A percentile compares a stretch with the other conserved stretches of the same genome.
Conservation (phyloP, 2,797 vertebrate genomes). For the Muscicapa comitata region DNA sequence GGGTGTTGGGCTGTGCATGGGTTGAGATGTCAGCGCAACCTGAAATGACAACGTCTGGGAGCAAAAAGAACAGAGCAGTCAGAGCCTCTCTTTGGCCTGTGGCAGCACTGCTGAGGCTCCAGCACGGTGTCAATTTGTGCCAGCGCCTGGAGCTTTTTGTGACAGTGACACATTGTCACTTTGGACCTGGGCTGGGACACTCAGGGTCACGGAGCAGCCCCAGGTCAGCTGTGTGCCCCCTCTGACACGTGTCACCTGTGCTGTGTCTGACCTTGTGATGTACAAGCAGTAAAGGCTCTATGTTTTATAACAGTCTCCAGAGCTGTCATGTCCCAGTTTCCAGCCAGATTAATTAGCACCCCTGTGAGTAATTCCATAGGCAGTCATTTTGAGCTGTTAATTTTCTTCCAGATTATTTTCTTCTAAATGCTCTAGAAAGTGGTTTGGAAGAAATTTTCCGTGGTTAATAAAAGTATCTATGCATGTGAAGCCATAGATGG, state of each 20-base stretch:
- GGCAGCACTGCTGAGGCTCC: neutral
- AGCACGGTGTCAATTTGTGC: neutral
- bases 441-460: neutral
- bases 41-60: neutral
- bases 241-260: neutral
- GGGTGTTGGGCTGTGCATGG: neutral
- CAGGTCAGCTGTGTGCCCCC: neutral
- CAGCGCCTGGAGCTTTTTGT: neutral
- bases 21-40: neutral
- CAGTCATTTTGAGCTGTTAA: neutral
- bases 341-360: neutral
- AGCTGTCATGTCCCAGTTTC: neutral
- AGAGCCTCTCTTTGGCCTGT: neutral
- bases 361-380: neutral
- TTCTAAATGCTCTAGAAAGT: neutral
- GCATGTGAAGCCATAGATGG: neutral
- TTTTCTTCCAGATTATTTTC: neutral
- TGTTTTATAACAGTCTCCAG: neutral
- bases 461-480: neutral
- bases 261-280: neutral
- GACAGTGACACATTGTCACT: rapidly evolving
- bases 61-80: neutral
- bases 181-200: neutral
- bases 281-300: neutral
- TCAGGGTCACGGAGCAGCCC: neutral